Conservation (phyloP, 2,113 vertebrate genomes). For the Baryphthengus martii region DNA sequence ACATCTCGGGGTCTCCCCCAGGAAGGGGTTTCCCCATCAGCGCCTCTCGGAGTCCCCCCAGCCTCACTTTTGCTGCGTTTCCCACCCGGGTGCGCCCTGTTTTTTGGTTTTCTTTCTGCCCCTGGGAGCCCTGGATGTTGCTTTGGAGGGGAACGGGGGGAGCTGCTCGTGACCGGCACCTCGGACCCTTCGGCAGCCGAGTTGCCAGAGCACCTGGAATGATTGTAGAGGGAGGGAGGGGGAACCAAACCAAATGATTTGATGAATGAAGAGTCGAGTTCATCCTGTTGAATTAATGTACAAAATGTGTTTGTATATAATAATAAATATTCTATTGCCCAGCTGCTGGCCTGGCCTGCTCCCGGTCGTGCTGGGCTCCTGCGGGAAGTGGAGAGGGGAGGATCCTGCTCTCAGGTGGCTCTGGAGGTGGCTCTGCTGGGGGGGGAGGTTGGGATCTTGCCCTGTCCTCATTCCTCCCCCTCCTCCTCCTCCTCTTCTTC, state of each 20-base stretch:
- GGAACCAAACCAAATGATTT: slow-evolving; percentile 32
- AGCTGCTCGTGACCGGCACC: not conserved
- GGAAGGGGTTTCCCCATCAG: not conserved
- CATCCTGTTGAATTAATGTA: slow-evolving; percentile 79
- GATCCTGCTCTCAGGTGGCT: not conserved
- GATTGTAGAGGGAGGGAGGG: not conserved
- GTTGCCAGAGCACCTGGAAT: not conserved
- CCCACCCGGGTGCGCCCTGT: not conserved
- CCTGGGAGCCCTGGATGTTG: not conserved
- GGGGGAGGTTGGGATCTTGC: not conserved
- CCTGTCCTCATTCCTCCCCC: not conserved
- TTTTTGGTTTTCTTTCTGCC: not conserved
- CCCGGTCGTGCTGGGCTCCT: not conserved
- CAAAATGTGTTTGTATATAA: slow-evolving; percentile 80
- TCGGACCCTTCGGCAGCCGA: not conserved
- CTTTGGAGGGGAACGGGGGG: not conserved
- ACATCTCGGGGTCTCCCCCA: fast-evolving
- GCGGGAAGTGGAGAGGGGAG: not conserved
- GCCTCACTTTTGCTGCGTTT: not conserved
- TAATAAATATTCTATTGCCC: slow-evolving; percentile 77
- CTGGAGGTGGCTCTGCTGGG: not conserved
- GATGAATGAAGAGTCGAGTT: slow-evolving; percentile 60
- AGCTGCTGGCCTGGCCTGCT: not conserved
- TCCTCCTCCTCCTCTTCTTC: not conserved
- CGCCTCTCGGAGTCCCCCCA: fast-evolving